Base-by-base conservation (phyloP, 2,797 vertebrate species). In the Pygocentrus nattereri region DNA sequence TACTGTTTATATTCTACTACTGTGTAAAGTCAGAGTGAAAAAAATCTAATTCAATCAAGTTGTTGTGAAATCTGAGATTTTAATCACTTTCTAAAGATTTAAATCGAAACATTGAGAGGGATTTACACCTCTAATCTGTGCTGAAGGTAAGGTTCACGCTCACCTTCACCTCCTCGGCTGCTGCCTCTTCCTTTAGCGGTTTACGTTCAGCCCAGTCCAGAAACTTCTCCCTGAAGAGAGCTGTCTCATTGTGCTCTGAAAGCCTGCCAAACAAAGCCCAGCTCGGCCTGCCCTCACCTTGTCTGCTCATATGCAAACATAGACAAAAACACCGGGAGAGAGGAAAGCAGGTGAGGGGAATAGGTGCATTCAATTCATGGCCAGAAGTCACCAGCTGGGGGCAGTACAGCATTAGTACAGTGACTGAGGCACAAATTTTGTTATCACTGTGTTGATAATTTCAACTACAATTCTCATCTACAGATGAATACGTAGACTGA, bases 171-270 rank as follows among this genome's bases (percentile, higher is more conserved):
- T 95, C 95, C 84, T 94, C 94, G 0, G 82, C 23, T 31, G 85
- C 59, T 0, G 23, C 47, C 81, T 95, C 93, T 54, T 95, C 94
- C 82, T 93, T 95, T 21, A 21, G 10, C 11, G 78, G 30, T 79
- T 91, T 94, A 86, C 87, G 92, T 80, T 95, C 94, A 0, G 94
- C 92, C 95, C 95, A 96, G 85, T 96, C 95, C 76, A 96, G 89
- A 88, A 96, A 96, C 88, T 96, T 96, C 89, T 96, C 95, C 88
- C 87, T 94, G 91, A 96, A 96, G 82, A 96, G 86, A 2, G 95
- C 78, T 0, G 95, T 96, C 87, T 96, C 95, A 34, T 96, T 96
- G 92, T 96, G 95, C 88, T 96, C 94, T 0, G 95, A 95, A 82
- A 96, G 85, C 1, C 95, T 91, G 15, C 94, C 95, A 71, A 95